Percentiles rank a stretch among this genome's conserved stretches.
phyloP scores from a whole-genome alignment of 2,113 vertebrate genomes.

The Pterocles gutturalis region DNA sequence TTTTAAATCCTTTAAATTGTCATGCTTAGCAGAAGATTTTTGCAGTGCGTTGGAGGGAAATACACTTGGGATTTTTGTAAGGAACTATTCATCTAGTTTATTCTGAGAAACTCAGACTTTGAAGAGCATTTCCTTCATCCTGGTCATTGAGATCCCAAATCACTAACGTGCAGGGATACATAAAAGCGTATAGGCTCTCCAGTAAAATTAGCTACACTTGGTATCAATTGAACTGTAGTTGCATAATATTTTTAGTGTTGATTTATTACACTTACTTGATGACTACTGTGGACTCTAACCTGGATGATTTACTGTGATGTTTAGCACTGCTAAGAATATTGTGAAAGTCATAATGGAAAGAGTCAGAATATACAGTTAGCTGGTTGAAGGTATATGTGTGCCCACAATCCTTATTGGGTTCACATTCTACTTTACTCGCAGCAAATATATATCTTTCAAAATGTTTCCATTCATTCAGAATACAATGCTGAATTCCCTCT shows the following conservation, averaged over 20 bases:
- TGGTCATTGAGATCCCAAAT: not conserved
- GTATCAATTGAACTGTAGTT: constrained; percentile 23
- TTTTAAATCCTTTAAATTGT: not conserved
- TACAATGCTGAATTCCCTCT: constrained; percentile 54
- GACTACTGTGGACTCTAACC: constrained; percentile 19
- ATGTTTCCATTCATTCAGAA: constrained; percentile 57
- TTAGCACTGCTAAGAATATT: not conserved
- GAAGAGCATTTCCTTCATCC: not conserved
- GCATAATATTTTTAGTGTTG: constrained; percentile 11
- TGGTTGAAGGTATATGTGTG: constrained; percentile 14
- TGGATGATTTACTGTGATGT: not conserved
- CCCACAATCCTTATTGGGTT: not conserved
- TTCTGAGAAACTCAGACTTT: not conserved
- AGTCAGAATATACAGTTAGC: not conserved
- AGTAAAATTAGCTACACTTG: constrained; percentile 1
- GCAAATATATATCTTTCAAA: constrained; percentile 47
- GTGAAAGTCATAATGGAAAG: not conserved
- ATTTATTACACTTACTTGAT: constrained; percentile 1
- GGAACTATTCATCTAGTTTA: not conserved
- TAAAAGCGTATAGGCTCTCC: not conserved
- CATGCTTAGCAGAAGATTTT: not conserved
- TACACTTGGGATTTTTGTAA: constrained; percentile 9
- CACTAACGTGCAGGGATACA: not conserved
- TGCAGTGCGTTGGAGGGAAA: not conserved
- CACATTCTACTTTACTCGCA: not conserved